A percentile compares a stretch with the other conserved stretches of the same genome.
These are phyloP conservation scores for Netelia inedita DNA, from an alignment of 2,888 invertebrate species.

Conservation along the genomic window DNA sequence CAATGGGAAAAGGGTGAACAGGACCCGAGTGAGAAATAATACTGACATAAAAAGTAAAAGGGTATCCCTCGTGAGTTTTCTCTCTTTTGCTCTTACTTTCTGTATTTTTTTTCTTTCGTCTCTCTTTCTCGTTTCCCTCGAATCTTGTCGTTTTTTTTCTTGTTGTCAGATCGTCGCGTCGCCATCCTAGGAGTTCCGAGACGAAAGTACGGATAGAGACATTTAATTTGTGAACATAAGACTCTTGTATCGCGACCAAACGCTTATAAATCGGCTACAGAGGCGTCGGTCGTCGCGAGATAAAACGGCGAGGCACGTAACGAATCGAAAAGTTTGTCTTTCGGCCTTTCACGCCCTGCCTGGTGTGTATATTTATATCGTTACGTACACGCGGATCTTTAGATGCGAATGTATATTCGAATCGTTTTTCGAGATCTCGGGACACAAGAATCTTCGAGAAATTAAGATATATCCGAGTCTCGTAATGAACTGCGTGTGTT, in stretches of 20 bases:
- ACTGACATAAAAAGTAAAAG: conserved; percentile 57
- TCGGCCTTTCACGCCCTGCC: conserved; percentile 34
- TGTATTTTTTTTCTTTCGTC: conserved; percentile 11
- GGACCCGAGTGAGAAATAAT: conserved; percentile 46
- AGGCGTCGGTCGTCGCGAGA: conserved; percentile 77
- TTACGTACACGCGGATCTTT: background rate
- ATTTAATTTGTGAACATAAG: conserved; percentile 83
- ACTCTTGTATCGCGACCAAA: conserved; percentile 80
- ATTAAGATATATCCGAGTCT: conserved; percentile 78
- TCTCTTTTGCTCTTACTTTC: conserved; percentile 14
- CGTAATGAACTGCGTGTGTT: conserved; percentile 1
- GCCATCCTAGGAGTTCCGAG: conserved; percentile 64
- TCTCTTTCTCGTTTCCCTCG: background rate
- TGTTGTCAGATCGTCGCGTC: conserved; percentile 35
- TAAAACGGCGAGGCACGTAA: conserved; percentile 74
- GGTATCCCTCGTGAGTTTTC: conserved; percentile 35
- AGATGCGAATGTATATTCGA: conserved; percentile 23
- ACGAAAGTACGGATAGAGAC: conserved; percentile 78
- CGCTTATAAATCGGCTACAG: conserved; percentile 82
- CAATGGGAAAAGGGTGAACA: conserved; percentile 30
- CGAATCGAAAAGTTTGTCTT: conserved; percentile 61
- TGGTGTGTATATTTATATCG: background rate
- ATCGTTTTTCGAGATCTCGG: conserved; percentile 55
- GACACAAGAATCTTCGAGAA: conserved; percentile 76
- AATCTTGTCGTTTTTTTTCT: conserved; percentile 8